Evolutionary conservation across 2,797 vertebrate species (phyloP).

Genomic region (Melanotaenia maccullochi): DNA sequence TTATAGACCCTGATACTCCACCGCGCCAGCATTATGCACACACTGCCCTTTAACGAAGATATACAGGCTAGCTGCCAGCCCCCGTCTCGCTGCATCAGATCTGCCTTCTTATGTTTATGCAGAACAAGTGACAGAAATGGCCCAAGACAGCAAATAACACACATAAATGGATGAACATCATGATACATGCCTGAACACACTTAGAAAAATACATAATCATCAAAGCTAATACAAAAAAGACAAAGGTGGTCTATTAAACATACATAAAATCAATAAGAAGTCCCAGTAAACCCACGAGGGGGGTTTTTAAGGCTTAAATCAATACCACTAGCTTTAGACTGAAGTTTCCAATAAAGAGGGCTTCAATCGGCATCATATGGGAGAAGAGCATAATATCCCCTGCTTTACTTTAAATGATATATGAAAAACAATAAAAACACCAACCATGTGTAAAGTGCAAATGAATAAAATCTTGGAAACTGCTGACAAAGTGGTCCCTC

Average conservation of each 20-base stretch:
- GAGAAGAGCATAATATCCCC: conserved; percentile 28
- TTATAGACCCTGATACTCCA: conserved; percentile 75
- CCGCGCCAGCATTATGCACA: conserved; percentile 74
- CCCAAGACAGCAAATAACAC: conserved; percentile 23
- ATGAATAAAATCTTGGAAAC: conserved; percentile 32
- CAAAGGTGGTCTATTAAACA: conserved; percentile 30
- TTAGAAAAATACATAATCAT: conserved; percentile 18
- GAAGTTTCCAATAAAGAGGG: conserved; percentile 39
- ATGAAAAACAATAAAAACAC: conserved; percentile 31
- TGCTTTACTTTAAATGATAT: conserved; percentile 42
- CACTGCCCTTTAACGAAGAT: conserved; percentile 74
- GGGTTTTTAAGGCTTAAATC: conserved; percentile 40
- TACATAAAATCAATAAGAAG: conserved; percentile 31
- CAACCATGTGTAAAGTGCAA: conserved; percentile 40
- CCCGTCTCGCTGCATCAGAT: conserved; percentile 56
- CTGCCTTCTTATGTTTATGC: conserved; percentile 59
- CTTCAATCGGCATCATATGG: conserved; percentile 26
- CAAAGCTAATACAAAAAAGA: conserved; percentile 9
- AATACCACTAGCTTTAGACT: conserved; percentile 45
- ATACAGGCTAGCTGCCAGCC: conserved; percentile 69
- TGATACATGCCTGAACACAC: background rate
- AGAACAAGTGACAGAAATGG: conserved; percentile 32
- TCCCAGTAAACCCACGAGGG: conserved; percentile 23
- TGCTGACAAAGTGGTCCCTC: conserved; percentile 28
- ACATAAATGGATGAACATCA: conserved; percentile 5